Percentiles rank a stretch among this genome's conserved stretches.
Conservation (phyloP, 1,140 invertebrate species). For the Microvelia longipes region DNA sequence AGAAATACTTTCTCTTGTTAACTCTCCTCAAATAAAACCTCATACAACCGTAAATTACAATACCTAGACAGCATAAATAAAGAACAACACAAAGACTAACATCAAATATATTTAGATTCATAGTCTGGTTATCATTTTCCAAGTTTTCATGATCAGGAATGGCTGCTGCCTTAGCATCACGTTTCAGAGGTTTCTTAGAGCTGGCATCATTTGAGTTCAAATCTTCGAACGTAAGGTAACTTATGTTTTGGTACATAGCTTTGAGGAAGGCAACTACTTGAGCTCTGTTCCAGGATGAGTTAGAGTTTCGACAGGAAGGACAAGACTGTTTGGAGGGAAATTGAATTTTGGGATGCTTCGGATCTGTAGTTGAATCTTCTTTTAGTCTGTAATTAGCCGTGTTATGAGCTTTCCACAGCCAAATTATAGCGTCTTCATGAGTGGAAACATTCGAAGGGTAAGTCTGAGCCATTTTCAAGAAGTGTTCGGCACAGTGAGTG, state of each 20-base stretch:
- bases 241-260: slow-evolving; percentile 45
- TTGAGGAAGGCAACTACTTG: slow-evolving; percentile 61
- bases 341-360: slow-evolving; percentile 71
- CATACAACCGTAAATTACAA: slow-evolving; percentile 58
- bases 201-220: neutral
- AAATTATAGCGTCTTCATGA: slow-evolving; percentile 63
- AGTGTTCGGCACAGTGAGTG: slow-evolving; percentile 74
- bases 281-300: slow-evolving; percentile 47
- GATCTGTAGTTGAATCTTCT: slow-evolving; percentile 80
- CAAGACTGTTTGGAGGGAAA: slow-evolving; percentile 64
- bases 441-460: slow-evolving; percentile 49
- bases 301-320: slow-evolving; percentile 43
- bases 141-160: slow-evolving; percentile 20
- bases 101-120: slow-evolving; percentile 48
- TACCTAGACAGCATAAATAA: slow-evolving; percentile 47
- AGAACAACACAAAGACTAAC: slow-evolving; percentile 57
- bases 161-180: slow-evolving; percentile 17
- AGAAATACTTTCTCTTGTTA: slow-evolving; percentile 49
- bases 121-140: slow-evolving; percentile 28
- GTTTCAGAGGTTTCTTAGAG: neutral
- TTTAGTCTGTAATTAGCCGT: slow-evolving; percentile 75
- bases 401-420: slow-evolving; percentile 93
- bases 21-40: slow-evolving; percentile 52
- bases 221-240: slow-evolving; percentile 12
- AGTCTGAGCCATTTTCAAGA: slow-evolving; percentile 57